Base-by-base conservation (phyloP, 2,888 invertebrate genomes). In the Allacma fusca region DNA sequence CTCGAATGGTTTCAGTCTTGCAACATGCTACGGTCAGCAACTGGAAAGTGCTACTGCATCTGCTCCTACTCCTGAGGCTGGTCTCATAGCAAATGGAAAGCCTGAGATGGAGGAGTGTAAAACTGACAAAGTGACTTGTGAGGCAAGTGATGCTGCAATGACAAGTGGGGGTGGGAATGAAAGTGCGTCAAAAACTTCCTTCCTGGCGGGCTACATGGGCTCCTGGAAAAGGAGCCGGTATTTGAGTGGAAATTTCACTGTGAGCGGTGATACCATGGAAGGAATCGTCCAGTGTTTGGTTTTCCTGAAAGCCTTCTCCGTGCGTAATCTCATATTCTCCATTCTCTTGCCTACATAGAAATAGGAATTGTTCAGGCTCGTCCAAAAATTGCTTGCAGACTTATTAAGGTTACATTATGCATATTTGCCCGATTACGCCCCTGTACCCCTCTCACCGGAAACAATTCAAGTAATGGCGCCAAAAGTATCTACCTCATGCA, bases 261-360 rank as follows among this genome's bases (percentile, higher is more conserved):
- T 95, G 79, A 94, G 94, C 68, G 95, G 95, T 75, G 95, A 95
- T 88, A 95, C 95, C 79, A 95, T 95, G 94, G 95, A 95, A 87
- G 95, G 94, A 85, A 95, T 95, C 86, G 94, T 95, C 86, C 95
- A 95, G 89, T 95, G 95, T 87, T 90, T 95, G 85, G 95, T 95
- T 85, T 95, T 95, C 89, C 91, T 95, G 86, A 95, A 95, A 88
- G 95, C 95, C 59, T 95, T 95, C 87, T 94, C 94, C 93, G 95
- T 95, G 90, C 93, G 77, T 81, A 29, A 34, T 23, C 29, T 19
- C 21, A 21, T 57, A 7, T 21, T 57, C 13, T 16, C 21, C 50
- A 50, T 50, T 19, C 4, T 5, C 19, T 50, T 19, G 5, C 16
- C 50, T 34, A 34, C 4, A n/a, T n/a, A 34, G 34, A 34, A 34